Percentiles rank a stretch among this genome's conserved stretches.
These are phyloP conservation scores for Zalophus californianus DNA, from an alignment of 2,797 vertebrate genomes.

Conservation along the genomic window DNA sequence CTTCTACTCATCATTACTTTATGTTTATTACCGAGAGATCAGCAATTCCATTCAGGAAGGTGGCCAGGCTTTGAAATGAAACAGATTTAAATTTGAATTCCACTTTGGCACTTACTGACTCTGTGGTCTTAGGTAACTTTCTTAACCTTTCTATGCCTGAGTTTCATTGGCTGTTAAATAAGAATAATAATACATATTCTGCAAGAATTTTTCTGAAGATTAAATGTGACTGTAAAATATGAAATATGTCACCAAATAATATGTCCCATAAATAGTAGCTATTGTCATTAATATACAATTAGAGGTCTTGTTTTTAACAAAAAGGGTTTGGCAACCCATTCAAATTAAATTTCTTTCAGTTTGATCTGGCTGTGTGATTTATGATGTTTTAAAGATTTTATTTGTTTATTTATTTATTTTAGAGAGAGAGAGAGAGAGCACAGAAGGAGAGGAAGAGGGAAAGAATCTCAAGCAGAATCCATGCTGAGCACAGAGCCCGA, in stretches of 20 bases:
- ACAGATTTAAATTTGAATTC: slow-evolving; percentile 11
- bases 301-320: neutral
- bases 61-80: neutral
- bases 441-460: neutral
- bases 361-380: neutral
- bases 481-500: neutral
- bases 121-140: neutral
- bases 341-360: slow-evolving; percentile 1
- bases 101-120: neutral
- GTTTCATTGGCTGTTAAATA: neutral
- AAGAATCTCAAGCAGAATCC: neutral
- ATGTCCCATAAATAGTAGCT: neutral
- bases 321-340: neutral
- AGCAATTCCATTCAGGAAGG: neutral
- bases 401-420: neutral
- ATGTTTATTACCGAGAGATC: neutral
- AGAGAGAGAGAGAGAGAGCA: neutral
- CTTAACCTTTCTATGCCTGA: neutral
- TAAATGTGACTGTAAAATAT: neutral
- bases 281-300: neutral
- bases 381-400: neutral
- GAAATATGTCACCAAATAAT: neutral
- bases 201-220: neutral
- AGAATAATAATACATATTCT: neutral
- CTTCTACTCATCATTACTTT: neutral